Conservation (phyloP, 2,888 invertebrate genomes). For the Ornithoptera alexandrae region DNA sequence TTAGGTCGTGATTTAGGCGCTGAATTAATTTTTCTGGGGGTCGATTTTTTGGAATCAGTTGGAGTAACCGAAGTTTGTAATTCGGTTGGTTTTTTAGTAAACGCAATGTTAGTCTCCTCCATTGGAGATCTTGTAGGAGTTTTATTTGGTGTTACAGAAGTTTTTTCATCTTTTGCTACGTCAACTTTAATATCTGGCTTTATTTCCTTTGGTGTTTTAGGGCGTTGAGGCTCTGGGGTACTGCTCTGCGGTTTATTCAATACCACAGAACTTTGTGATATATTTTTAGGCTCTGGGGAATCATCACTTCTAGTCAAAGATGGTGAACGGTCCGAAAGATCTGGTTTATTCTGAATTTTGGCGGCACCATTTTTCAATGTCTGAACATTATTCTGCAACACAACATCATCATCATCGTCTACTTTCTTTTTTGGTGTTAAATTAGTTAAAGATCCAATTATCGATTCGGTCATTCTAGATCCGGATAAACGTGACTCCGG, state of each 20-base stretch:
- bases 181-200: constrained; percentile 49
- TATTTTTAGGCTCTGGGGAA: constrained; percentile 69
- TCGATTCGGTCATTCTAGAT: constrained; percentile 75
- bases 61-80: constrained; percentile 51
- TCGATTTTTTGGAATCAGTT: constrained; percentile 61
- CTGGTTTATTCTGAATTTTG: constrained; percentile 56
- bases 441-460: constrained; percentile 66
- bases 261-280: constrained; percentile 44
- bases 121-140: constrained; percentile 56
- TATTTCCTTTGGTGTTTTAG: constrained; percentile 66
- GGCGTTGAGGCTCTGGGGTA: constrained; percentile 60
- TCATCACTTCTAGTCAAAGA: constrained; percentile 75
- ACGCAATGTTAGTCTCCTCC: constrained; percentile 50
- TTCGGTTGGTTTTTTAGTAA: constrained; percentile 66
- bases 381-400: constrained; percentile 56
- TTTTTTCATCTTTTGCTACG: constrained; percentile 43
- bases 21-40: constrained; percentile 66
- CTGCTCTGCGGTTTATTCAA: constrained; percentile 53
- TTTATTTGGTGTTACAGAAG: constrained; percentile 48
- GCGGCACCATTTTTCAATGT: constrained; percentile 46
- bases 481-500: constrained; percentile 72
- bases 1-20: constrained; percentile 68
- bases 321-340: constrained; percentile 70
- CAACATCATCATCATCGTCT: constrained; percentile 73
- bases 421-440: constrained; percentile 57